Evolutionary conservation across 2,113 vertebrate genomes (phyloP).

Genomic region (Regulus satrapa): DNA sequence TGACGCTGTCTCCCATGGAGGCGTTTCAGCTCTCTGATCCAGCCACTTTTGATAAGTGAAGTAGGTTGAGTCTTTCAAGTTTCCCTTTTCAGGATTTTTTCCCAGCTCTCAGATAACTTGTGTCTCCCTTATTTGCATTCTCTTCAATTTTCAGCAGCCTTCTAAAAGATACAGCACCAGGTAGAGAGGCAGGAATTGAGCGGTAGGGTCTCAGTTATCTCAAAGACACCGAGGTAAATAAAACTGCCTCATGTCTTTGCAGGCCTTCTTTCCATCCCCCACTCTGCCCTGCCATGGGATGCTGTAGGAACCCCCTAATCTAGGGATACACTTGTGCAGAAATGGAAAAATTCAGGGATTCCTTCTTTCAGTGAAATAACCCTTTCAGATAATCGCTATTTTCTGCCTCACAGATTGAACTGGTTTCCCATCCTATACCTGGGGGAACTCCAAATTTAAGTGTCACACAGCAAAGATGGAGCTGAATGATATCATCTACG

Average conservation of each 20-base stretch:
- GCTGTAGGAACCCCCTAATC: not conserved
- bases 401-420: not conserved
- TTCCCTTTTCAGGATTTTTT: not conserved
- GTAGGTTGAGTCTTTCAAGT: slow-evolving; percentile 30
- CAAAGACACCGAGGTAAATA: not conserved
- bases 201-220: not conserved
- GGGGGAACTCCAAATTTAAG: not conserved
- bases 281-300: not conserved
- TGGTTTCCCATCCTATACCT: not conserved
- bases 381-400: not conserved
- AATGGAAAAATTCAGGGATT: not conserved
- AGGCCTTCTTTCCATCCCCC: not conserved
- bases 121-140: not conserved
- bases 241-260: not conserved
- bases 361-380: not conserved
- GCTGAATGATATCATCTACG: not conserved
- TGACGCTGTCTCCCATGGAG: not conserved
- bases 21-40: not conserved
- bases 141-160: slow-evolving; percentile 5
- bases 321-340: not conserved
- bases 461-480: not conserved
- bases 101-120: not conserved
- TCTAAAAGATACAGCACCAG: not conserved
- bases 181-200: not conserved
- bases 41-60: slow-evolving; percentile 36